These are phyloP conservation scores for Drosophila peninsularis DNA, from an alignment of 2,888 invertebrate species.

Conservation along the genomic window DNA sequence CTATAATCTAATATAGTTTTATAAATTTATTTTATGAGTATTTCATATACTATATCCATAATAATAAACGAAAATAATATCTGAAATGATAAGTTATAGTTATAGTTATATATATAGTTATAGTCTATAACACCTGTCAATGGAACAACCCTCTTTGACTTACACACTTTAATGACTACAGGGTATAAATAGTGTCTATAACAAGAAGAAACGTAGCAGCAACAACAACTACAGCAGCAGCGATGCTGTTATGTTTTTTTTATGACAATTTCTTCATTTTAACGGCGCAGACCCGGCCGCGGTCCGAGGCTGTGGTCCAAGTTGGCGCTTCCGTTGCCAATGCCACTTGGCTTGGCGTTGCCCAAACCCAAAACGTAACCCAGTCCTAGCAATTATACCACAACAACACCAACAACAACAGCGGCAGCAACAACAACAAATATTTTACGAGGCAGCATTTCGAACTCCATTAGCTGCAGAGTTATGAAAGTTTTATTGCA, in stretches of 20 bases:
- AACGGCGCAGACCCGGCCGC: slow-evolving; percentile 43
- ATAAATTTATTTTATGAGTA: neutral
- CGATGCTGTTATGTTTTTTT: slow-evolving; percentile 54
- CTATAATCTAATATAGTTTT: neutral
- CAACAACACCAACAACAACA: slow-evolving; percentile 25
- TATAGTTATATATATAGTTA: too few relatives aligned
- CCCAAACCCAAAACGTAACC: slow-evolving; percentile 47
- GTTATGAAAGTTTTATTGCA: slow-evolving; percentile 79
- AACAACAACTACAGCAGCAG: slow-evolving; percentile 9
- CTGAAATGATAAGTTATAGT: too few relatives aligned
- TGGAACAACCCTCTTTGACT: neutral
- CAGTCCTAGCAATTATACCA: slow-evolving; percentile 71
- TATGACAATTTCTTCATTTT: slow-evolving; percentile 78
- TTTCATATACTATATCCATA: neutral
- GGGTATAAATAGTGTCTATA: slow-evolving; percentile 33
- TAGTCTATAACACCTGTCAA: neutral
- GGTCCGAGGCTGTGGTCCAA: slow-evolving; percentile 38
- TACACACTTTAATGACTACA: slow-evolving; percentile 11
- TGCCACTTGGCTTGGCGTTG: slow-evolving; percentile 25
- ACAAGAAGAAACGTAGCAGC: slow-evolving; percentile 5
- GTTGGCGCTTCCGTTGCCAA: slow-evolving; percentile 78
- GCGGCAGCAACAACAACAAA: slow-evolving; percentile 50
- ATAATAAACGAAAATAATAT: neutral
- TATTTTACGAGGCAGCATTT: slow-evolving; percentile 77
- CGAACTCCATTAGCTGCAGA: slow-evolving; percentile 78